These are phyloP conservation scores for Platyrinchus mystaceus DNA, from an alignment of 2,797 vertebrate genomes.

Conservation along the genomic window DNA sequence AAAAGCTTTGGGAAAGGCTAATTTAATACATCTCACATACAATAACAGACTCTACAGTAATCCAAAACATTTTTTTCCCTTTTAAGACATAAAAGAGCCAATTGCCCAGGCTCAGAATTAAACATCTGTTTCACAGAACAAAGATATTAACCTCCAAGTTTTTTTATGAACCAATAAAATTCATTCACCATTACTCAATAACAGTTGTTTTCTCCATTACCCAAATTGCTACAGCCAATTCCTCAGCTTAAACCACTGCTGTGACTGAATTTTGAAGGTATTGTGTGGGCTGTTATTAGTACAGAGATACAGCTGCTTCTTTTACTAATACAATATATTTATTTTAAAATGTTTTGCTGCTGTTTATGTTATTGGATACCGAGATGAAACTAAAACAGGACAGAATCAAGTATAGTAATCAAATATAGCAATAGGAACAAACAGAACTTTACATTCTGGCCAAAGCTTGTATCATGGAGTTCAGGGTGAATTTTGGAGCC, in stretches of 20 bases:
- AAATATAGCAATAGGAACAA: not conserved
- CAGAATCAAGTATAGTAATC: not conserved
- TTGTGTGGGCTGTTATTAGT: not conserved
- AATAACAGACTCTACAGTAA: conserved; percentile 24
- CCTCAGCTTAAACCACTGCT: not conserved
- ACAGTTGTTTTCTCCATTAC: not conserved
- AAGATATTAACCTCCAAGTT: conserved; percentile 33
- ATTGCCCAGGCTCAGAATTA: conserved; percentile 23
- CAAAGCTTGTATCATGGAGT: not conserved
- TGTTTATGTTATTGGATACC: not conserved
- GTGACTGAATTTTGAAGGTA: not conserved
- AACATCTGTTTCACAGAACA: conserved; percentile 44
- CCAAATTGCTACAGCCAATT: conserved; percentile 9
- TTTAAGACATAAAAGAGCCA: conserved; percentile 14
- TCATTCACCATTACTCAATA: not conserved
- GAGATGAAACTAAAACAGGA: not conserved
- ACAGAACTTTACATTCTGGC: not conserved
- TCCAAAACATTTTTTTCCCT: not conserved
- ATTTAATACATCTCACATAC: conserved; percentile 47
- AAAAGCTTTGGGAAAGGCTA: conserved; percentile 13
- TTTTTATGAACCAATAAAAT: conserved; percentile 35
- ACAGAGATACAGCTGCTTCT: not conserved
- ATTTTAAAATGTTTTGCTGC: not conserved
- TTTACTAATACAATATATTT: not conserved
- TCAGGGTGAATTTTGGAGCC: not conserved